Evolutionary conservation across 1,140 invertebrate genomes (phyloP).

Genomic region (Orchesella cincta): DNA sequence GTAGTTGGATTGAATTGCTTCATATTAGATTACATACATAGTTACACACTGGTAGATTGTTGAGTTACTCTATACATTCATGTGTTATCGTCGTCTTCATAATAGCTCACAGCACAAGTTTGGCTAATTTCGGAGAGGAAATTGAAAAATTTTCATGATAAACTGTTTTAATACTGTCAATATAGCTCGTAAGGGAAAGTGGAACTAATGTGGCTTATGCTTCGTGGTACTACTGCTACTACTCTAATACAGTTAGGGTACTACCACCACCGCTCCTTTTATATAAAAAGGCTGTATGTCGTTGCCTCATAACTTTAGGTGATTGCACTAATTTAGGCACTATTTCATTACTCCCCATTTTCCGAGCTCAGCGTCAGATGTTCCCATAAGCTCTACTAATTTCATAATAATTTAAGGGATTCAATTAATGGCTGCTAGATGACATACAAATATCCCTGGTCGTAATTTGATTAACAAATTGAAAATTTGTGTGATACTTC

Average conservation of each 20-base stretch:
- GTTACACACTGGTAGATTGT: too few relatives aligned
- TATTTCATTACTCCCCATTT: too few relatives aligned
- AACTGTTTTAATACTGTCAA: not conserved
- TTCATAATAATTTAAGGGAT: slow-evolving; percentile 15
- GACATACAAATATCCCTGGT: not conserved
- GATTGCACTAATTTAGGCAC: too few relatives aligned
- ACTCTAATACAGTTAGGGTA: too few relatives aligned
- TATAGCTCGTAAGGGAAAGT: not conserved
- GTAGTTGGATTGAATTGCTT: too few relatives aligned
- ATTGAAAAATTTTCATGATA: slow-evolving; percentile 20
- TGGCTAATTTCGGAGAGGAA: slow-evolving; percentile 6
- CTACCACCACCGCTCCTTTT: too few relatives aligned
- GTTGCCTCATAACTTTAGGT: too few relatives aligned
- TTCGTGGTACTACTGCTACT: too few relatives aligned
- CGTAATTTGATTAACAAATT: slow-evolving; percentile 7
- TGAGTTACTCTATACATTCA: too few relatives aligned
- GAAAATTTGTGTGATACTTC: not conserved
- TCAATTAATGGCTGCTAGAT: not conserved
- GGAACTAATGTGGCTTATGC: not conserved
- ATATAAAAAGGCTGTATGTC: too few relatives aligned
- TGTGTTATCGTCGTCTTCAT: not conserved
- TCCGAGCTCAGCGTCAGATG: too few relatives aligned
- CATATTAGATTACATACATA: too few relatives aligned
- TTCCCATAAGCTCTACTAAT: not conserved
- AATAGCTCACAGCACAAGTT: not conserved